Evolutionary conservation across 2,113 vertebrate genomes (phyloP).

Genomic region (Cyanistes caeruleus): DNA sequence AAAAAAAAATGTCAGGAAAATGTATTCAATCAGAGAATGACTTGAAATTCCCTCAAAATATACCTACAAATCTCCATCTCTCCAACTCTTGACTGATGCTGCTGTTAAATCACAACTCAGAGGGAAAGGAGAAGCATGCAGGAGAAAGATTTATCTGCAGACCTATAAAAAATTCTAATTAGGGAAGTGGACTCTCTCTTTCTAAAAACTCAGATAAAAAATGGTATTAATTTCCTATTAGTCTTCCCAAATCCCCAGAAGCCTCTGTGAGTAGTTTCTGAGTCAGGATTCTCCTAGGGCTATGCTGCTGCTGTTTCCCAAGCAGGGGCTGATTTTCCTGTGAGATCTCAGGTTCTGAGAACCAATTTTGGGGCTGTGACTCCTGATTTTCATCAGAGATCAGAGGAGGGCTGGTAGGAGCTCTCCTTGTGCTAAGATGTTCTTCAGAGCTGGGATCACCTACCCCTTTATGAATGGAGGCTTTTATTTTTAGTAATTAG

Average conservation of each 20-base stretch:
- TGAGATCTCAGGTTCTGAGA: neutral
- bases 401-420: neutral
- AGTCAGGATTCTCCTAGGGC: neutral
- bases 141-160: neutral
- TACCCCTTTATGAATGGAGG: neutral
- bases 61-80: neutral
- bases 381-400: neutral
- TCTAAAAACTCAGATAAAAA: conserved; percentile 35
- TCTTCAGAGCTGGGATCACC: neutral
- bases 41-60: neutral
- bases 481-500: neutral
- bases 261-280: neutral
- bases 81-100: neutral
- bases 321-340: neutral
- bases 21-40: neutral
- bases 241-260: neutral
- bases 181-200: neutral
- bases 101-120: neutral
- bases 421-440: accelerated
- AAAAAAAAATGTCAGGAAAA: neutral
- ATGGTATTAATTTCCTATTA: conserved; percentile 46
- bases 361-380: neutral
- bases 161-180: neutral
- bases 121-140: neutral
- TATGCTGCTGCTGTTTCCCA: neutral